phyloP scores from a whole-genome alignment of 2,113 vertebrate species.

The Ceuthmochares aereus region DNA sequence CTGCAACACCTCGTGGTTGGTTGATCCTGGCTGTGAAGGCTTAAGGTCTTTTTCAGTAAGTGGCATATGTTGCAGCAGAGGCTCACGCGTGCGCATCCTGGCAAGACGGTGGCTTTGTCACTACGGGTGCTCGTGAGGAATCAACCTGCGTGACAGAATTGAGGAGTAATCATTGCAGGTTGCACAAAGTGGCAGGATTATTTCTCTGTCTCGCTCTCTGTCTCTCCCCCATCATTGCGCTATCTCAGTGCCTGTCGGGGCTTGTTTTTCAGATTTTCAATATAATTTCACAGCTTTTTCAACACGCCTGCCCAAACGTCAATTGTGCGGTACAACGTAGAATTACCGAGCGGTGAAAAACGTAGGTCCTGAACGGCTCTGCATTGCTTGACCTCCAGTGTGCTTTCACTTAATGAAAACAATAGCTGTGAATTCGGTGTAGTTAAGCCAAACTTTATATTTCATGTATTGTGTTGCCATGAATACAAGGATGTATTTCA shows the following conservation, averaged over 20 bases:
- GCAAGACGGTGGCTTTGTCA: neutral
- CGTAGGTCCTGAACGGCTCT: neutral
- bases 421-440: neutral
- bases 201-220: neutral
- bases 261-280: slow-evolving; percentile 28
- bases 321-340: neutral
- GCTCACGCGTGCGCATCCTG: rapidly evolving
- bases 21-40: neutral
- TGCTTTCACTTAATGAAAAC: slow-evolving; percentile 13
- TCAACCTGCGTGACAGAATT: neutral
- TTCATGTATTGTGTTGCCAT: neutral
- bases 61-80: neutral
- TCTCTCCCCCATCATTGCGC: neutral
- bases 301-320: neutral
- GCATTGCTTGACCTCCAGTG: neutral
- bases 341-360: neutral
- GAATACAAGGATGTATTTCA: neutral
- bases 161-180: neutral
- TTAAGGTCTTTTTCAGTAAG: neutral
- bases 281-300: slow-evolving; percentile 50
- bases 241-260: slow-evolving; percentile 9
- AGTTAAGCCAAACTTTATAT: neutral
- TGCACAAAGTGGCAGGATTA: neutral
- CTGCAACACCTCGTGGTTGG: neutral
- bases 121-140: neutral